Base-by-base conservation (phyloP, 1,140 invertebrate species). In the Babylonia areolata region DNA sequence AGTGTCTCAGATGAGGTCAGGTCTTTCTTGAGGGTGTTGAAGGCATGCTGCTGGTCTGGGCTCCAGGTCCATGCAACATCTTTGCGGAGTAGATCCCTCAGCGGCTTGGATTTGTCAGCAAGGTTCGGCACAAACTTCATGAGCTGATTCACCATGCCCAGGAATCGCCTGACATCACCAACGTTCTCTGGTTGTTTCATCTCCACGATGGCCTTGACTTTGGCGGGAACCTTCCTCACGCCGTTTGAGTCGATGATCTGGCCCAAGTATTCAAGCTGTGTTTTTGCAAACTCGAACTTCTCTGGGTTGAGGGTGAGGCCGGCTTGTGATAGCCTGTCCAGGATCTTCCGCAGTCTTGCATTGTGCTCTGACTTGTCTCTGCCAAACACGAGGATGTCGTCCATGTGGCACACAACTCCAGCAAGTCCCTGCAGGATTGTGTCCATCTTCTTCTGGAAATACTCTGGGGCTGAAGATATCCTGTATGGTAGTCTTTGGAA, bases 241-340 rank as follows among this genome's bases (percentile, higher is more conserved):
- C 42, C 42, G 42, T 46, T 46, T 46, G 42, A 46, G 42, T 46
- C 42, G 42, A 46, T 46, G 42, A 46, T 46, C 42, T 46, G 42
- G 5, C 42, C 42, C 42, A 46, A 46, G 42, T 46, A n/a, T 46
- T 46, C 42, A 46, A 46, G 42, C 5, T 46, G 42, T 46, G 5
- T 23, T 40, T 81, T 6, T 6, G 37, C 3, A 9, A 54, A 58
- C 42, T 54, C 37, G 40, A 33, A 71, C 40, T 85, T 79, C 92
- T 87, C 28, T 5, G 93, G 87, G 42, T 95, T 95, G 0, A 95
- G 90, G 93, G 42, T 95, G 2, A 95, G 87, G 37, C 87, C 81
- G 28, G 42, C 73, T 46, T 3, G 33, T n/a, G 51, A 23, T 1
- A 87, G 54, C 42, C 31, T 79, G 9, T 85, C 40, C 77, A 46